Percentiles rank a stretch among this genome's conserved stretches.
phyloP scores from a whole-genome alignment of 1,140 invertebrate genomes.

The Pseudomyrmex cubaensis region DNA sequence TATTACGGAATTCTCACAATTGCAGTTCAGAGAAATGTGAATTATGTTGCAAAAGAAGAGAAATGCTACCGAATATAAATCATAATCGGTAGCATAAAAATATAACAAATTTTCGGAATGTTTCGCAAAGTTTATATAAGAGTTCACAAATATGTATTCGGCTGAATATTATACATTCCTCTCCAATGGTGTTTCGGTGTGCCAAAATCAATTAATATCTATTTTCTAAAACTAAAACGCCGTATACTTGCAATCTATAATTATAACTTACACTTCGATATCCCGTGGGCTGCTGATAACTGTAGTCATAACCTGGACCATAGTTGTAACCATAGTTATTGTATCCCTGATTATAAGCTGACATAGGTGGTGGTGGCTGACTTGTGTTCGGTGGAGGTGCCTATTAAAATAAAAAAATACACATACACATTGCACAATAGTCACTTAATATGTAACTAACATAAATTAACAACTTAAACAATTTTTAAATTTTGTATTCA shows the following conservation, averaged over 20 bases:
- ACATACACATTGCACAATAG: conserved; percentile 5
- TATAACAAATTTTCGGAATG: conserved; percentile 9
- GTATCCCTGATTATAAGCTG: conserved; percentile 79
- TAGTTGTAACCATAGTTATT: conserved; percentile 82
- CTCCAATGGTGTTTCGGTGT: too few relatives aligned
- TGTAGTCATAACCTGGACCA: conserved; percentile 80
- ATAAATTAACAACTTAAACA: background rate
- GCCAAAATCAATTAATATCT: too few relatives aligned
- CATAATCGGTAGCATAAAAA: conserved; percentile 38
- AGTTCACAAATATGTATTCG: background rate
- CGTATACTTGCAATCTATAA: too few relatives aligned
- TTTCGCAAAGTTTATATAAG: conserved; percentile 27
- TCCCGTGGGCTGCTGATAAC: conserved; percentile 78
- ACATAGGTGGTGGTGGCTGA: conserved; percentile 81
- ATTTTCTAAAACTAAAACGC: background rate
- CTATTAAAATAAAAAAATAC: conserved; percentile 51
- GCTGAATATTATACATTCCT: background rate
- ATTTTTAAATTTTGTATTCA: background rate
- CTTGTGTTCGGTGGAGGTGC: conserved; percentile 80
- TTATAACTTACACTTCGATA: conserved; percentile 83
- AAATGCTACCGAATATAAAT: conserved; percentile 57
- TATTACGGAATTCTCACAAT: conserved; percentile 44
- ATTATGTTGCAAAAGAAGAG: conserved; percentile 22
- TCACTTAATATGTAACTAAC: background rate
- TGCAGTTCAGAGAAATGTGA: conserved; percentile 52